Conservation (phyloP, 2,888 invertebrate genomes). For the Stenodera caucasica region DNA sequence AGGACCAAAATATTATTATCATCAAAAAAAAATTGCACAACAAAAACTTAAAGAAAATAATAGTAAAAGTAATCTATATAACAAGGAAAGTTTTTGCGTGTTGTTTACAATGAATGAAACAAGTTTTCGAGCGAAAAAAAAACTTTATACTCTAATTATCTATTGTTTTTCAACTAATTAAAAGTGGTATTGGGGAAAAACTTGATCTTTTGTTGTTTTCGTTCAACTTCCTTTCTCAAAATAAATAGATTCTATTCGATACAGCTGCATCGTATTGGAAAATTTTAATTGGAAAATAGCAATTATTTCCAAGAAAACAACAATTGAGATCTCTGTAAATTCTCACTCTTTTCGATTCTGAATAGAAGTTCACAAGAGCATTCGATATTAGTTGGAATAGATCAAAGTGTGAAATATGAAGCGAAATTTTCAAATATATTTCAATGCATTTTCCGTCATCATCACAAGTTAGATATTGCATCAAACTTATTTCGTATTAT, state of each 20-base stretch:
- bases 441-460: not conserved
- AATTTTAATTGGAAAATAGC: not conserved
- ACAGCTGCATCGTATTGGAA: not conserved
- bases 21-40: no score
- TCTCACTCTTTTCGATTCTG: no score
- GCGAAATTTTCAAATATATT: not conserved
- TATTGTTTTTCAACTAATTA: slow-evolving; percentile 9
- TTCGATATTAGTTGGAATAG: not conserved
- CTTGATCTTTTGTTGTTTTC: not conserved
- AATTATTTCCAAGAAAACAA: not conserved
- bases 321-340: no score
- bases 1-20: not conserved
- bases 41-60: no score
- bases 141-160: not conserved
- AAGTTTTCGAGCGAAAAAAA: not conserved
- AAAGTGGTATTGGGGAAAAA: not conserved
- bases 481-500: not conserved
- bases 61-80: not conserved
- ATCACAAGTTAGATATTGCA: not conserved
- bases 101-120: not conserved
- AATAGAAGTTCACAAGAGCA: no score
- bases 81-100: not conserved
- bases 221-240: not conserved
- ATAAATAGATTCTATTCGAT: not conserved
- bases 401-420: not conserved